Base-by-base conservation (phyloP, 2,113 vertebrate genomes). In the Vidua macroura region DNA sequence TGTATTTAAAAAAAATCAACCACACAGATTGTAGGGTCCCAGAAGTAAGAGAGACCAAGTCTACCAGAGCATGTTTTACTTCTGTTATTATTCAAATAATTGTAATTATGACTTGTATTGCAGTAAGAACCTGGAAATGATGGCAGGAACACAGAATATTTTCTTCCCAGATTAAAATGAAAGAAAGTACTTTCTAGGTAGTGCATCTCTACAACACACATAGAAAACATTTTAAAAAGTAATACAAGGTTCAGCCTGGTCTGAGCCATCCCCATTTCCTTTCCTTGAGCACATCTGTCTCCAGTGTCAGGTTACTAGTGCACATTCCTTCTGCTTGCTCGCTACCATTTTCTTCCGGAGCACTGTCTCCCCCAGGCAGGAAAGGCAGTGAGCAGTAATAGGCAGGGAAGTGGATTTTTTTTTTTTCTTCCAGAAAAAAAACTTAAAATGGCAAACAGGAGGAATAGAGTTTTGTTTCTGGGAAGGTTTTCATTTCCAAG, bases 241-340 rank as follows among this genome's bases (percentile, higher is more conserved):
- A 59, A 30, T 20, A 12, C 7, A 68, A 52, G 20, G 15, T 55
- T 95, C 59, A 81, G 13, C 35, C 52, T 31, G 33, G 33, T 8
- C 60, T 72, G 53, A 92, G 25, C 11, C 13, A 3, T 59, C 48
- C 37, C 20, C n/a, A 17, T 56, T 94, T 95, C 90, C 87, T 86
- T 64, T 64, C 60, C 72, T 83, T 27, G 10, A 69, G 59, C 70
- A 89, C 84, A 85, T 95, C 75, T 95, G 79, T 81, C 53, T 85
- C 85, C 85, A 95, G 93, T 90, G 85, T 96, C 94, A 77, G 46
- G 52, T 95, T 96, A 86, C 88, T 18, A 39, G 44, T n/a, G 30
- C 11, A 2, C 89, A 84, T 93, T 97, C 93, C 73, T 92, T 49
- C 55, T 86, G 68, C 68, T 49, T 60, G 37, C 53, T 55, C 72